Conservation (phyloP, 2,113 vertebrate genomes). For the Tachuris rubrigastra region DNA sequence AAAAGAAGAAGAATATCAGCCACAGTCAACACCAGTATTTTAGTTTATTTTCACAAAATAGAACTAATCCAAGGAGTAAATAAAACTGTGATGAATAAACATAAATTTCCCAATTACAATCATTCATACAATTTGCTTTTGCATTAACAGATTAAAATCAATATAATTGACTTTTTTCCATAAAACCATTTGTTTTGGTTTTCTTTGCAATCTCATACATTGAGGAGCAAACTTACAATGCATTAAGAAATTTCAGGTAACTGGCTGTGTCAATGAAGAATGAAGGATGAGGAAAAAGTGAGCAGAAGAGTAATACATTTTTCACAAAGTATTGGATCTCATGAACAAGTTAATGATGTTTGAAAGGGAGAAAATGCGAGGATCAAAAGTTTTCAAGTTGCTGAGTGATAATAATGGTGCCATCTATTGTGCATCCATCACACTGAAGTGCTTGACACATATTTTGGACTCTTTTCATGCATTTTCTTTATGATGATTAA, state of each 20-base stretch:
- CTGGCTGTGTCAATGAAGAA: neutral
- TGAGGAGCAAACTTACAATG: neutral
- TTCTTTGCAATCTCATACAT: neutral
- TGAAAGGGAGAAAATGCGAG: constrained; percentile 24
- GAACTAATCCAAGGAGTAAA: neutral
- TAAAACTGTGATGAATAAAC: neutral
- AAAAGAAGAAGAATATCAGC: neutral
- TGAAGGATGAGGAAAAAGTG: constrained; percentile 42
- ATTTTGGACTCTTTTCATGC: constrained; percentile 25
- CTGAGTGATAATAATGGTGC: constrained; percentile 28
- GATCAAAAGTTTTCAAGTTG: constrained; percentile 37
- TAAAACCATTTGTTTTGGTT: constrained; percentile 7
- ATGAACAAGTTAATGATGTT: constrained; percentile 34
- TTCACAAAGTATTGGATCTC: constrained; percentile 35
- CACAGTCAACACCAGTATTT: neutral
- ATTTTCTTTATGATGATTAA: constrained; percentile 54
- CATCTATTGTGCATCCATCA: constrained; percentile 41
- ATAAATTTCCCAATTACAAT: constrained; percentile 25
- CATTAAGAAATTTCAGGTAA: constrained; percentile 34
- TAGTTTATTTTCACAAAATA: neutral
- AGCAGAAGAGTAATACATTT: constrained; percentile 1
- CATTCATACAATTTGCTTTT: constrained; percentile 34
- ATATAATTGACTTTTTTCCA: constrained; percentile 26
- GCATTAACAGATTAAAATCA: constrained; percentile 59
- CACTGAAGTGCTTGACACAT: neutral